Evolutionary conservation across 2,113 vertebrate genomes (phyloP).

Genomic region (Cynopterus brachyotis): DNA sequence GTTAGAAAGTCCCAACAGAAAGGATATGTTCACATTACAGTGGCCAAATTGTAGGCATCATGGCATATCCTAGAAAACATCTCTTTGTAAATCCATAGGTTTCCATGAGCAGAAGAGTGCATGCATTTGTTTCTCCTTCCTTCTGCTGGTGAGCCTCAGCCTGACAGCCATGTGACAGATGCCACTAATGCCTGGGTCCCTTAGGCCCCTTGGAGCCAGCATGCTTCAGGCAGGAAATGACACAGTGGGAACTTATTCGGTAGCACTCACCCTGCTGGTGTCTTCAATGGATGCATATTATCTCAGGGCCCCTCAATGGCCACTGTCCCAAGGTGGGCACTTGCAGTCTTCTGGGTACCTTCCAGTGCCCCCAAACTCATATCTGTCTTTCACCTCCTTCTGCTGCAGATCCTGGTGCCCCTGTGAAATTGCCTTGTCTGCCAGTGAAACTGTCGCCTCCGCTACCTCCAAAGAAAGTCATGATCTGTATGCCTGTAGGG

Average conservation of each 20-base stretch:
- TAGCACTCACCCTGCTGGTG: background rate
- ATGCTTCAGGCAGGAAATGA: background rate
- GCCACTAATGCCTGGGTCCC: background rate
- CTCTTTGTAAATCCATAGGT: background rate
- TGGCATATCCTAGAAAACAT: background rate
- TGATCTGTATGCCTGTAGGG: slow-evolving; percentile 96
- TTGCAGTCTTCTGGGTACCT: background rate
- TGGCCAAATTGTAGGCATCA: background rate
- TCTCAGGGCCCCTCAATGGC: background rate
- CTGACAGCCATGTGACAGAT: background rate
- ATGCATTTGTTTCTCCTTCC: accelerated
- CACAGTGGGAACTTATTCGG: accelerated
- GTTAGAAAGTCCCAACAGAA: background rate
- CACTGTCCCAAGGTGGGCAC: background rate
- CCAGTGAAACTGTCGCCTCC: slow-evolving; percentile 97
- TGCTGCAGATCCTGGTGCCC: slow-evolving; percentile 92
- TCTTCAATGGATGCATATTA: accelerated
- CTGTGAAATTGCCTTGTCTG: slow-evolving; percentile 96
- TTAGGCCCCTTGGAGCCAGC: accelerated
- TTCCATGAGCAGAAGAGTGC: background rate
- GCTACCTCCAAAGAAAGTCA: slow-evolving; percentile 99
- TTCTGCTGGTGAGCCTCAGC: background rate
- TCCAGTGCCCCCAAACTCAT: slow-evolving; percentile 20
- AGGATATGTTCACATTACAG: no score
- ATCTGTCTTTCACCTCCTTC: slow-evolving; percentile 68